These are phyloP conservation scores for Acanthiza pusilla DNA, from an alignment of 2,797 vertebrate genomes.

Conservation along the genomic window DNA sequence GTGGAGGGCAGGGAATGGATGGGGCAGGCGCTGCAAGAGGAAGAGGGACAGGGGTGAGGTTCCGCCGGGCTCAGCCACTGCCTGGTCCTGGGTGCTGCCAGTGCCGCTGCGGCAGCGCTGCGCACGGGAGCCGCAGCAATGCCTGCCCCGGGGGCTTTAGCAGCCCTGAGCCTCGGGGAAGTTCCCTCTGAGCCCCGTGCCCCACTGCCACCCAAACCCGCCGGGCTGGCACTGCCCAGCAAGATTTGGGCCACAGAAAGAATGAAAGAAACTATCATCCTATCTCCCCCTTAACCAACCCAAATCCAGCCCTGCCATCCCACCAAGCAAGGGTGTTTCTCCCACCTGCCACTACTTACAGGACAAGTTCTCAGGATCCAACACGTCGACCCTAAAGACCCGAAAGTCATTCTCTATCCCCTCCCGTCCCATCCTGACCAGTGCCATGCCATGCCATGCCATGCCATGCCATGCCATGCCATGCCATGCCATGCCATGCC, in stretches of 20 bases:
- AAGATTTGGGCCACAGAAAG: fast-evolving
- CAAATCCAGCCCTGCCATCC: neutral
- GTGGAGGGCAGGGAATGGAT: fast-evolving
- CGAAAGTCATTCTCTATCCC: neutral
- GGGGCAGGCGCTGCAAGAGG: neutral
- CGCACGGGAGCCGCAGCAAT: fast-evolving
- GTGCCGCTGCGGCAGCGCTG: neutral
- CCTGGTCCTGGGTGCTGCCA: neutral
- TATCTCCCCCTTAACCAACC: fast-evolving
- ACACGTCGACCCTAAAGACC: fast-evolving
- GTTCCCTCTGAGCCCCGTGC: neutral
- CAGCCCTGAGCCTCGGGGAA: neutral
- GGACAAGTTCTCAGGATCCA: neutral
- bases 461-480: neutral
- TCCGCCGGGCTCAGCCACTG: neutral
- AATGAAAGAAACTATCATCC: no score
- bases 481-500: neutral
- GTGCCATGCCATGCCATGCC: no score
- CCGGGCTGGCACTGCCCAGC: neutral
- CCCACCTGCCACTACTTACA: neutral
- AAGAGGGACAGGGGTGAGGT: neutral
- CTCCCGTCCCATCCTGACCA: no score
- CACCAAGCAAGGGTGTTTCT: fast-evolving
- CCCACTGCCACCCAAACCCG: fast-evolving
- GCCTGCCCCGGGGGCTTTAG: neutral